Conservation (phyloP, 2,888 invertebrate genomes). For the Netelia inedita region DNA sequence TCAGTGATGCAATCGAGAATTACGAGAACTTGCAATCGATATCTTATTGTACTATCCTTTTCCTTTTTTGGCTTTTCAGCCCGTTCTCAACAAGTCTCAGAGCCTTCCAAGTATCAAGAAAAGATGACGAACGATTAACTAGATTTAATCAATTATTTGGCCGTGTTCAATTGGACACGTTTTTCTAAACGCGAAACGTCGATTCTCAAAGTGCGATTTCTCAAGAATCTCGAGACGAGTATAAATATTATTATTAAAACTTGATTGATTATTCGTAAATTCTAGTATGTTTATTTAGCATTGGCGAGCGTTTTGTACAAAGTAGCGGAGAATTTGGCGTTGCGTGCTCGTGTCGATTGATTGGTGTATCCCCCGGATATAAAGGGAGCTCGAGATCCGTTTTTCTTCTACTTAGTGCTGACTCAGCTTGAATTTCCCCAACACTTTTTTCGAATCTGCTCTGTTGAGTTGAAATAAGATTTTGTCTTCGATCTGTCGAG, state of each 20-base stretch:
- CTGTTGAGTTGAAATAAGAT: slow-evolving; percentile 90
- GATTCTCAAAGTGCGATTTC: not conserved
- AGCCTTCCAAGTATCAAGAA: slow-evolving; percentile 74
- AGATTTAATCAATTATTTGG: slow-evolving; percentile 38
- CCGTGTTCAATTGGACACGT: slow-evolving; percentile 8
- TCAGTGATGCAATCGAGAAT: no score
- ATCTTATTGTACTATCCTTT: not conserved
- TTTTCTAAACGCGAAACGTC: slow-evolving; percentile 28
- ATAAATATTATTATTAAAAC: slow-evolving; percentile 7
- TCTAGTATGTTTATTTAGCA: slow-evolving; percentile 40
- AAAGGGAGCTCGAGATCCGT: not conserved
- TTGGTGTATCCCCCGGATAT: no score
- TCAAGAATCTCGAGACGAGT: not conserved
- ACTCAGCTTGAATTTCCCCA: slow-evolving; percentile 87
- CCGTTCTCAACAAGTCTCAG: slow-evolving; percentile 74
- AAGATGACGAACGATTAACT: slow-evolving; percentile 71
- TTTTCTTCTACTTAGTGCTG: slow-evolving; percentile 86
- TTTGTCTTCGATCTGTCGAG: slow-evolving; percentile 93
- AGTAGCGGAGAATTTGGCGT: no score
- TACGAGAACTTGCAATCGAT: no score
- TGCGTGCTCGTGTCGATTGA: no score
- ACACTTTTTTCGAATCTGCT: slow-evolving; percentile 85
- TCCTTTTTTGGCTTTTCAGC: slow-evolving; percentile 73
- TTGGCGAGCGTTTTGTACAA: not conserved
- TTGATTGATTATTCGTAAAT: slow-evolving; percentile 29